Evolutionary conservation across 2,888 invertebrate species (phyloP), one percentile per base, ranked within the genome.

Genomic region (Dione vanillae): DNA sequence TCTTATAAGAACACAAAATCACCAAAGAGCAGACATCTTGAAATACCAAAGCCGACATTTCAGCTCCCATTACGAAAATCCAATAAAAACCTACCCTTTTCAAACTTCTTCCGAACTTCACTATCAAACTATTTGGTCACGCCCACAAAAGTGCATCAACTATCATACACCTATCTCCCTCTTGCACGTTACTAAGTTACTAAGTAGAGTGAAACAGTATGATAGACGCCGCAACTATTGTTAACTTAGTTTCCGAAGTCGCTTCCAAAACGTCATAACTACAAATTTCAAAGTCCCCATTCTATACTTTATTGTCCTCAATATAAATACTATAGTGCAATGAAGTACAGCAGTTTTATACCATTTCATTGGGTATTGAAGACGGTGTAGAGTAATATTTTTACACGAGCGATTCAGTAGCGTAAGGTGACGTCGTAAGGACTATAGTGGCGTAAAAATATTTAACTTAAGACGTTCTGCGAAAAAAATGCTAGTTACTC

Each of bases 401-500:
- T 92, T 92, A 88, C 89, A 89, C 92, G 92, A 89, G 90, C 92
- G 90, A 92, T 89, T 91, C 90, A 82, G 87, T 89, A 83, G 85
- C 92, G 85, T 92, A 92, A 88, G 83, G 82, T 87, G 82, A 85
- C 79, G 90, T 81, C 85, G 86, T 92, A 92, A 92, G 92, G 86
- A 88, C 91, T 86, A 92, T 87, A 92, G 92, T 92, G 83, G 90
- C 90, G 85, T 87, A 92, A 92, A 92, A 92, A 92, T 91, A 74
- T 77, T 75, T 81, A 89, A 92, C 91, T 90, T 92, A 91, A 92
- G 92, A 92, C 92, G 91, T 92, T 92, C 90, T 92, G 78, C 80
- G 82, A 83, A 89, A 92, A 92, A 92, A 89, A 89, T 80, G 83
- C 88, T 89, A 90, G 90, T 90, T 89, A 90, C 89, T 91, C 90